Conservation (phyloP, 2,888 invertebrate genomes). For the Synergus gifuensis region DNA sequence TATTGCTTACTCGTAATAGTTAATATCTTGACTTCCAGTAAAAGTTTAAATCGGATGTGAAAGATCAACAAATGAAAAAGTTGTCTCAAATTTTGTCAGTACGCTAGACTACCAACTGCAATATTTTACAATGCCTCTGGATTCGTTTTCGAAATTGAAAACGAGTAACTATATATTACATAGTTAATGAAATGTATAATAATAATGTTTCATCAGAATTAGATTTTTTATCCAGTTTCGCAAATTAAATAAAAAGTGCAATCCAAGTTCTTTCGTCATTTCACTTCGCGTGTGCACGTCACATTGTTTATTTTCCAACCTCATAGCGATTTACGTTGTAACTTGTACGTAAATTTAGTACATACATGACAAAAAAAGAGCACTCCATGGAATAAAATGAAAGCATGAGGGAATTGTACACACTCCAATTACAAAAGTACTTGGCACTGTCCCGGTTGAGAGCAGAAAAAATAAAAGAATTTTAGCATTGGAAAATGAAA, state of each 20-base stretch:
- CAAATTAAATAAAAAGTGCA: constrained; percentile 34
- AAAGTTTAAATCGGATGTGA: neutral
- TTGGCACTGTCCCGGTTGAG: constrained; percentile 16
- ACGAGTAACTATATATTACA: neutral
- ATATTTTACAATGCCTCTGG: neutral
- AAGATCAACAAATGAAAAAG: neutral
- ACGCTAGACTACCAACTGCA: neutral
- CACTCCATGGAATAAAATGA: constrained; percentile 16
- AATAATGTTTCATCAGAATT: neutral
- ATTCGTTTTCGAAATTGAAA: neutral
- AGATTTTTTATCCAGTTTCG: neutral
- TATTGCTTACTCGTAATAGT: neutral
- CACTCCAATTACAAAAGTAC: constrained; percentile 38
- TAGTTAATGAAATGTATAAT: neutral
- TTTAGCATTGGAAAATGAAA: constrained; percentile 8
- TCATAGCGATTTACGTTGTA: constrained; percentile 45
- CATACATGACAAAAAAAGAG: constrained; percentile 13
- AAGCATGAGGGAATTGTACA: constrained; percentile 3
- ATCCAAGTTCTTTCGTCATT: constrained; percentile 40
- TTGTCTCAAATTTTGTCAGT: neutral
- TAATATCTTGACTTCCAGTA: too few relatives aligned
- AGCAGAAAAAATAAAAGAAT: constrained; percentile 29
- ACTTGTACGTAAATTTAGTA: constrained; percentile 55
- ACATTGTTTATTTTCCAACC: constrained; percentile 49
- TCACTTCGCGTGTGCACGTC: constrained; percentile 50